phyloP scores from a whole-genome alignment of 2,797 vertebrate genomes.

The Girardinus metallicus region DNA sequence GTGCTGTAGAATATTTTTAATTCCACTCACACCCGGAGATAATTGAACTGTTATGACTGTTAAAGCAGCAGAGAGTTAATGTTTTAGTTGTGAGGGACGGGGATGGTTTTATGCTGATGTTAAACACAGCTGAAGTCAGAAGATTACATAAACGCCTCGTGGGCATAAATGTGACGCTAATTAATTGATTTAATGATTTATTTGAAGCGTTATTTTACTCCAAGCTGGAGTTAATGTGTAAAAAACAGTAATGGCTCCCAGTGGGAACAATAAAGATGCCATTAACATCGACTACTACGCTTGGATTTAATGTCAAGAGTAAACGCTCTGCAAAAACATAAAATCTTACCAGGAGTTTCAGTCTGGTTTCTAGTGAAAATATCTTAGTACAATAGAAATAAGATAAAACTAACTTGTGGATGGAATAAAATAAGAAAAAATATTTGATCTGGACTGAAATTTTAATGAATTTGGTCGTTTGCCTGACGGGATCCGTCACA shows the following conservation, averaged over 20 bases:
- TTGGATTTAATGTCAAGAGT: neutral
- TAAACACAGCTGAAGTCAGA: neutral
- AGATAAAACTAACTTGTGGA: neutral
- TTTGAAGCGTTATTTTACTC: neutral
- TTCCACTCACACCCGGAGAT: neutral
- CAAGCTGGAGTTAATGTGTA: neutral
- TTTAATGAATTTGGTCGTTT: conserved; percentile 8
- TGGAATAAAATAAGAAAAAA: conserved; percentile 4
- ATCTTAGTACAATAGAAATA: too few species aligned
- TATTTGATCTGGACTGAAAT: conserved; percentile 6
- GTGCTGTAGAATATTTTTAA: neutral
- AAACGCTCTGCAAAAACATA: neutral
- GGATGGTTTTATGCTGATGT: neutral
- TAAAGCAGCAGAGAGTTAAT: neutral
- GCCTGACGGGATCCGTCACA: conserved; percentile 6
- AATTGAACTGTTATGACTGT: neutral
- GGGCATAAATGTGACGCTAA: neutral
- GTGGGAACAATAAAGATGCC: neutral
- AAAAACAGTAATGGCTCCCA: neutral
- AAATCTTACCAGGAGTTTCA: too few species aligned
- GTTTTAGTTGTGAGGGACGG: neutral
- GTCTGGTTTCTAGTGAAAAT: too few species aligned
- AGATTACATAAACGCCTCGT: neutral
- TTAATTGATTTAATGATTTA: neutral
- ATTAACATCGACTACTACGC: neutral